Evolutionary conservation across 2,113 vertebrate species (phyloP).

Genomic region (Xyrauchen texanus): DNA sequence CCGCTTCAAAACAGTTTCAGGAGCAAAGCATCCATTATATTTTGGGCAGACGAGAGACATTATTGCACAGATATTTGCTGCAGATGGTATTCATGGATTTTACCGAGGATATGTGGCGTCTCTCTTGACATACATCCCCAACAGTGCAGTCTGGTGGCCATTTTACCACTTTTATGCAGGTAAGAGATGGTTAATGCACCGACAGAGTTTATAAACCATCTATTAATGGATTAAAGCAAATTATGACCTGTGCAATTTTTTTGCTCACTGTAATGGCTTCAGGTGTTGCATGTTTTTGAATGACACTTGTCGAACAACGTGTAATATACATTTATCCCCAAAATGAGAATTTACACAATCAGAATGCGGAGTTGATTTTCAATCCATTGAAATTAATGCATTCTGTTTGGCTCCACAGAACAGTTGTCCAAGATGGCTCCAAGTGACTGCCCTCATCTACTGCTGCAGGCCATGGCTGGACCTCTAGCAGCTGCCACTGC

Average conservation of each 20-base stretch:
- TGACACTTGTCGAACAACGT: too few species aligned
- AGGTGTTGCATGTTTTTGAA: too few species aligned
- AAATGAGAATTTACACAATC: too few species aligned
- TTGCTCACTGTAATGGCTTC: too few species aligned
- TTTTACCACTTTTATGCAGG: constrained; percentile 98
- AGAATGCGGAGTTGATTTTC: too few species aligned
- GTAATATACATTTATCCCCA: too few species aligned
- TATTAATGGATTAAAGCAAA: too few species aligned
- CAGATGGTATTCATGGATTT: constrained; percentile 88
- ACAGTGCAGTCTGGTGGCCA: constrained; percentile 97
- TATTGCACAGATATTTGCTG: constrained; percentile 86
- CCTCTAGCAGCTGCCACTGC: constrained; percentile 92
- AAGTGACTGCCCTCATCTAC: constrained; percentile 89
- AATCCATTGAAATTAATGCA: too few species aligned
- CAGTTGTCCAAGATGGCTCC: constrained; percentile 87
- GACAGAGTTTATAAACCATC: too few species aligned
- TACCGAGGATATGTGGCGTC: constrained; percentile 95
- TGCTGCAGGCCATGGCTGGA: constrained; percentile 90
- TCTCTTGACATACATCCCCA: constrained; percentile 94
- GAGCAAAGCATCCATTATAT: constrained; percentile 65
- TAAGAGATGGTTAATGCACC: constrained; percentile 58
- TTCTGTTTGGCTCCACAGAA: constrained; percentile 70
- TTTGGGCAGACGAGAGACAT: constrained; percentile 91
- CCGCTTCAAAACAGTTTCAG: constrained; percentile 77
- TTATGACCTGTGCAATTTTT: too few species aligned